A percentile compares a stretch with the other conserved stretches of the same genome.
These are phyloP conservation scores for Florisuga fusca DNA, from an alignment of 2,797 vertebrate species.

Conservation along the genomic window DNA sequence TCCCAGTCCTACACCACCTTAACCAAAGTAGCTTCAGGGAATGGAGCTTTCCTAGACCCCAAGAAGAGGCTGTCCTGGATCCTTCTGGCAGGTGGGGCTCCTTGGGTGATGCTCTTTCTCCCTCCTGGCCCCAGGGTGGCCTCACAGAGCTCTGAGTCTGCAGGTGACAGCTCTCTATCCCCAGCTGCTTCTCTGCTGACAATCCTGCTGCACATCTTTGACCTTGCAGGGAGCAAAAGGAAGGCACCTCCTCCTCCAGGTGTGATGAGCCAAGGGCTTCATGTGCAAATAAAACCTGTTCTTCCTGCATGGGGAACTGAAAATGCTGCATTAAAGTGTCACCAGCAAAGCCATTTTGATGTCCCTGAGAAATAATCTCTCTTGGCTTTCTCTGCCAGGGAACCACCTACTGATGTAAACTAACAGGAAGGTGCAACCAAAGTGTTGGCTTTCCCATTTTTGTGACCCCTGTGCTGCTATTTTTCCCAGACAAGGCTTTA, in stretches of 20 bases:
- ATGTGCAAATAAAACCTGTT: slow-evolving; percentile 9
- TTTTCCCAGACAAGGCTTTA: neutral
- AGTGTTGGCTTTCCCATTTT: neutral
- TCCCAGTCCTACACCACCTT: neutral
- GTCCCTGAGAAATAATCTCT: neutral
- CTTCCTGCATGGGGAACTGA: slow-evolving; percentile 1
- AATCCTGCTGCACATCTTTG: neutral
- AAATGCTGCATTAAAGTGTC: neutral
- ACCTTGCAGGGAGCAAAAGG: neutral
- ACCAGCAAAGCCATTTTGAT: neutral
- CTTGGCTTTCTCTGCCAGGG: neutral
- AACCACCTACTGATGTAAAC: neutral
- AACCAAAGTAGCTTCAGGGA: neutral
- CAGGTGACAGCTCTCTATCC: fast-evolving
- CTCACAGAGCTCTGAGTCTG: neutral
- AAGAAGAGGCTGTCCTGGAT: neutral
- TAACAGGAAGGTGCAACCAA: neutral
- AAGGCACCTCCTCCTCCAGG: neutral
- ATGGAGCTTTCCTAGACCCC: neutral
- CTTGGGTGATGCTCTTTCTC: neutral
- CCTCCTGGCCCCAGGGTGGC: fast-evolving
- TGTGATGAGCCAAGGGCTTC: slow-evolving; percentile 16
- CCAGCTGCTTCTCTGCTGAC: neutral
- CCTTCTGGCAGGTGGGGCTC: neutral
- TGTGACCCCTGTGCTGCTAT: neutral